Base-by-base conservation (phyloP, 2,797 vertebrate genomes). In the Nyctalus aviator region DNA sequence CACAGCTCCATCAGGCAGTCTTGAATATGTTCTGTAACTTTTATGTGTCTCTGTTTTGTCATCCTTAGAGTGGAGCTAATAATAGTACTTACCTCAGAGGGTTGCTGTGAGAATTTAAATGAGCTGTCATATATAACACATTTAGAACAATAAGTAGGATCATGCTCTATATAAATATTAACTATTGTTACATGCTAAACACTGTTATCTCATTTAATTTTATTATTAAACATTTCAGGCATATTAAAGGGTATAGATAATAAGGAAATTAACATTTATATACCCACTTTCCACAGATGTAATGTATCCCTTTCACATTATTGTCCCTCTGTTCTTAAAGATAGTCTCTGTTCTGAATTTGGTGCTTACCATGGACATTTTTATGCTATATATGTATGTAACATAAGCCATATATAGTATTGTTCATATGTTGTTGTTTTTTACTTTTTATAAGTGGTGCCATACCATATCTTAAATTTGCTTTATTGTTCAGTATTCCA, bases 201-300 rank as follows among this genome's bases (percentile, higher is more conserved):
- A 53, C 57, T 77, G 37, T 79, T 81, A 78, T 66, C 25, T 73
- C 41, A 41, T 66, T 91, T 86, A 83, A 86, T 83, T 73, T 72
- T 86, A 93, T 93, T 84, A 77, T 69, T 53, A 92, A 84, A 27
- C 57, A 75, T 50, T 95, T 88, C 44, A 72, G 55, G 6, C 37
- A 46, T 53, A 66, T 77, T 69, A 92, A 91, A 78, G 37, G 9
- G 27, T 73, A 82, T 69, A 79, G 17, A 62, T 83, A 75, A 84
- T 15, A 85, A 73, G 59, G 81, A 93, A 77, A 93, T 86, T 69
- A 71, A 62, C 13, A 71, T 53, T 30, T 82, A 14, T 23, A 13
- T 83, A 37, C 8, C 13, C 48, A 59, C 37, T 25, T 90, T 83
- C 17, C 41, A 90, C 35, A 46, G 75, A 78, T 68, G n/a, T 37